phyloP scores from a whole-genome alignment of 64 coral and sea anemone genomes.

The Montipora foliosa region DNA sequence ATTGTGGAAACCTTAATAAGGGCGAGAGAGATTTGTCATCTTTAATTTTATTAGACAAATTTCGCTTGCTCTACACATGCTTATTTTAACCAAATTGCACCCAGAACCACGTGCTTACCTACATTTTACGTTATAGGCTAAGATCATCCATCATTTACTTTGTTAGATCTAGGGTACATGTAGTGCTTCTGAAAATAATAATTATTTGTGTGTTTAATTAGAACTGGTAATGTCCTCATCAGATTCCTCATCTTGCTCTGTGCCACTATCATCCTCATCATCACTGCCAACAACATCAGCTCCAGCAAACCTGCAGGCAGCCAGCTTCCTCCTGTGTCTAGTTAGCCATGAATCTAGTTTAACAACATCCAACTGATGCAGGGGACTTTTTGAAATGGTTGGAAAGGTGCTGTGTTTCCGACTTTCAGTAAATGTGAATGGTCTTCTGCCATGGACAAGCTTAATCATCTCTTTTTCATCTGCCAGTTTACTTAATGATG shows the following conservation, averaged over 20 bases:
- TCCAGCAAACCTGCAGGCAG: neutral
- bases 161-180: no score
- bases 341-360: conserved; percentile 45
- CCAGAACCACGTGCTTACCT: no score
- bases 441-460: neutral
- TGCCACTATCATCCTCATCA: neutral
- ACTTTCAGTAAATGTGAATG: conserved; percentile 24
- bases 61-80: no score
- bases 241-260: neutral
- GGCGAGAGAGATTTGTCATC: no score
- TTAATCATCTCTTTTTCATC: conserved; percentile 46
- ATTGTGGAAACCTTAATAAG: no score
- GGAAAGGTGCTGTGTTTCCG: conserved; percentile 19
- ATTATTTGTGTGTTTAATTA: neutral
- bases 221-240: neutral
- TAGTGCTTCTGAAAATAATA: no score
- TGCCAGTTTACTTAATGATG: conserved; percentile 10
- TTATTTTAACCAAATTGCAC: no score
- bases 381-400: conserved; percentile 42
- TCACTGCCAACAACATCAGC: neutral
- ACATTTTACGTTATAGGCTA: no score
- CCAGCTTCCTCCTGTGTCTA: neutral
- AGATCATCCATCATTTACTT: no score
- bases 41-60: no score
- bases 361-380: conserved; percentile 21